Base-by-base conservation (phyloP, 2,888 invertebrate genomes). In the Cephus pygmeus region DNA sequence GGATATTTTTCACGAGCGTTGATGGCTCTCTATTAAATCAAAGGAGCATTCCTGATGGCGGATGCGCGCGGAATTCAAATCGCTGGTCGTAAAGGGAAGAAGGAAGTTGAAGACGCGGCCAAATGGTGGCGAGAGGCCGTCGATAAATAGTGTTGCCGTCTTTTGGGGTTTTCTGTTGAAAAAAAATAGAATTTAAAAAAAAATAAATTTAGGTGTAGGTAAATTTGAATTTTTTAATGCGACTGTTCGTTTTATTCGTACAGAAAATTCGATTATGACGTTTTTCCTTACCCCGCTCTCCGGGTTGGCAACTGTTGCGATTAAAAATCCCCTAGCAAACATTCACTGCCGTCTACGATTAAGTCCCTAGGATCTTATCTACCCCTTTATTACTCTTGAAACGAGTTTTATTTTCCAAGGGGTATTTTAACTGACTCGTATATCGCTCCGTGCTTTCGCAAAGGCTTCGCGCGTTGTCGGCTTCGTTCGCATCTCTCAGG, bases 1-100 rank as follows among this genome's bases (percentile, higher is more conserved):
- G 6, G 40, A 56, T 56, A 56, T 23, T 56, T 23, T 56, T 4
- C 40, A 56, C 40, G 40, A 56, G 80, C 83, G 85, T 84, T 86
- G 86, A 88, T 88, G 87, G 40, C 86, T 88, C 87, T 88, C 87
- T 87, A 88, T 89, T 88, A 88, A 89, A 89, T 89, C 88, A 89
- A 87, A 88, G 87, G 84, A 88, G 87, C 84, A 88, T 87, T 89
- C 88, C 23, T 84, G 86, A 87, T 86, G 86, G 79, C 85, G 86
- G 85, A 87, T 89, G 88, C 87, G 85, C 82, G 31, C 82, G 80
- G 87, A 88, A 89, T 88, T 88, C 87, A 85, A 88, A 89, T 87
- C 88, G 87, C 85, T 33, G 83, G 85, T 85, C 85, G 84, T 88
- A 88, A 88, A 88, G 81, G 85, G 80, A 83, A 83, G 82, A 80